Conservation (phyloP, 2,797 vertebrate genomes). For the Melanotaenia parkinsoni region DNA sequence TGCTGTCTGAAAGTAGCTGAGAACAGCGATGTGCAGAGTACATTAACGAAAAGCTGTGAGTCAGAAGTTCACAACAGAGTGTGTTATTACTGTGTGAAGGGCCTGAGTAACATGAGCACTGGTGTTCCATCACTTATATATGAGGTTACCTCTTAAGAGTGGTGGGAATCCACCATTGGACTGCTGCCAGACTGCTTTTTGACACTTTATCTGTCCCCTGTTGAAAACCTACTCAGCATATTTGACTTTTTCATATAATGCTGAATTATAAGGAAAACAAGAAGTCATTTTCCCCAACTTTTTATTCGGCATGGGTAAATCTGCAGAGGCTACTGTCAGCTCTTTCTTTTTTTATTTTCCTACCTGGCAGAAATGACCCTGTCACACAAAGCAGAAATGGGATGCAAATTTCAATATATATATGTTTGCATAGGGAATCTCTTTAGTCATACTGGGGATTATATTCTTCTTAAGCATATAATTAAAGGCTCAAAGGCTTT, state of each 20-base stretch:
- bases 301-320: not conserved
- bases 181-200: conserved; percentile 43
- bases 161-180: conserved; percentile 20
- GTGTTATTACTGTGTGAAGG: conserved; percentile 37
- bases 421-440: conserved; percentile 55
- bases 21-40: conserved; percentile 62
- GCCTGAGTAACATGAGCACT: conserved; percentile 44
- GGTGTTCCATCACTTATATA: conserved; percentile 72
- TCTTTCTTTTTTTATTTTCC: conserved; percentile 3
- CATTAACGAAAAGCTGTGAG: conserved; percentile 60
- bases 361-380: conserved; percentile 5
- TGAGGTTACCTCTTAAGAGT: conserved; percentile 67
- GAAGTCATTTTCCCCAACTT: conserved; percentile 7
- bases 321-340: not conserved
- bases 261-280: conserved; percentile 17
- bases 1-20: conserved; percentile 53
- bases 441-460: conserved; percentile 67
- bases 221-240: conserved; percentile 38
- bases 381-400: conserved; percentile 22
- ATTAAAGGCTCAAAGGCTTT: conserved; percentile 62
- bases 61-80: conserved; percentile 48
- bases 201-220: conserved; percentile 41
- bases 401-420: conserved; percentile 51
- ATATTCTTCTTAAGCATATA: conserved; percentile 44
- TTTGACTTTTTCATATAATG: conserved; percentile 28